Evolutionary conservation across 2,888 invertebrate genomes (phyloP), one percentile per base, ranked within the genome.

Genomic region (Philereme vetulata): DNA sequence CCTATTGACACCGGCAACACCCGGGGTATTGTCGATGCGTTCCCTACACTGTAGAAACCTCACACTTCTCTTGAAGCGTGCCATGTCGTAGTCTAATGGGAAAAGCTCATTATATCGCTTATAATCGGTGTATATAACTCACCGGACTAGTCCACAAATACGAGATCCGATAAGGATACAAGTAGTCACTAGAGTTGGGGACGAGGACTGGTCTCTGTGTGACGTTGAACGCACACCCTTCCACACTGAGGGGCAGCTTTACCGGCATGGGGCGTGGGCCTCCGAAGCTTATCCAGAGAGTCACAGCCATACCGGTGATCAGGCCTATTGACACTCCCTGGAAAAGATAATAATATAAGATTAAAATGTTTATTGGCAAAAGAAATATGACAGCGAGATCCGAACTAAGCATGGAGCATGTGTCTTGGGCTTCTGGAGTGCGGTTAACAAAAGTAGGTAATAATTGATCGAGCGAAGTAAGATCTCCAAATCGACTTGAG

Each of bases 221-320:
- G 4, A 84, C 68, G 62, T 90, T 91, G 33, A 53, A 60, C 0
- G 71, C 70, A 62, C 96, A 96, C 40, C 94, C 94, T 3, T 90
- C 93, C 0, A 88, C 93, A n/a, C 93, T 92, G 43, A 95, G 90
- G 0, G 94, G 93, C 47, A 96, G 76, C 51, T 85, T 90, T 4
- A 81, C 81, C 0, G 93, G 78, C 0, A 90, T 80, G 0, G 96
- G 96, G 67, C 95, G 95, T 0, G 97, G 95, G 4, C 94, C 94
- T 0, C 97, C 97, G 80, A 98, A 97, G 50, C 97, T 97, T 68
- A 97, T 95, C 97, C 97, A 97, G 46, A 97, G 90, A 0, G 95
- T 94, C 55, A 96, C 77, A 0, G 92, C 85, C 66, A 98, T 90
- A 0, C 96, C 95, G 4, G 88, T 74, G 0, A 95, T 48, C 1